Evolutionary conservation across 2,888 invertebrate species (phyloP), one percentile per base, ranked within the genome.

Genomic region (Lithophane ornitopus): DNA sequence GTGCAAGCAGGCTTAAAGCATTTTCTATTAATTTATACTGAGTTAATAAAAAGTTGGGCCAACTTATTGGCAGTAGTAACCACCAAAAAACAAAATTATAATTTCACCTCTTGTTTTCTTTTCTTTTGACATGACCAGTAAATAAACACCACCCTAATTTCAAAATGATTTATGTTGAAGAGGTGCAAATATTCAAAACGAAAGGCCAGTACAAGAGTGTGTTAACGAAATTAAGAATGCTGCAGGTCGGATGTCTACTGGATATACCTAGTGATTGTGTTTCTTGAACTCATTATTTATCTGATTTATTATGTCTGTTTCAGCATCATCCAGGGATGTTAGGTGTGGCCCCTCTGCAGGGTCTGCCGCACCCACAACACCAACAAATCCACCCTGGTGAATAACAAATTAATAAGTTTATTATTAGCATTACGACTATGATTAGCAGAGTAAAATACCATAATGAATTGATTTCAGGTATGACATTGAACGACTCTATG

Each of bases 341-440:
- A 84, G 94, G 97, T 80, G 96, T 96, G 67, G 95, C 94, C 34
- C 96, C 95, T 34, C 85, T 97, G 76, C 96, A 96, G 87, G 96
- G 96, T 58, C 87, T 97, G 81, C 96, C 97, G 59, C 97, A 97
- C 90, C 97, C 97, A 28, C 97, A 97, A 85, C 97, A 96, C 86
- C 94, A 96, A n/a, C 96, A 96, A 89, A 92, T 97, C 78, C 96
- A 97, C 87, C 96, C 96, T 84, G 96, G 97, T 96, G 80, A 81
- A 91, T 91, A 74, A n/a, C 2, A 56, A 26, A 49, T 8, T 11
- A 1, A 44, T 56, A 26, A 19, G 2, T 62, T 28, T 28, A 61
- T 34, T 52, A 66, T 74, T 69, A 61, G 0, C 28, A 46, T 59
- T 28, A 61, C 9, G 3, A 34, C n/a, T 26, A 22, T 46, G 12